Evolutionary conservation across 2,888 invertebrate genomes (phyloP), one percentile per base, ranked within the genome.

Genomic region (Clepsis dumicolana): DNA sequence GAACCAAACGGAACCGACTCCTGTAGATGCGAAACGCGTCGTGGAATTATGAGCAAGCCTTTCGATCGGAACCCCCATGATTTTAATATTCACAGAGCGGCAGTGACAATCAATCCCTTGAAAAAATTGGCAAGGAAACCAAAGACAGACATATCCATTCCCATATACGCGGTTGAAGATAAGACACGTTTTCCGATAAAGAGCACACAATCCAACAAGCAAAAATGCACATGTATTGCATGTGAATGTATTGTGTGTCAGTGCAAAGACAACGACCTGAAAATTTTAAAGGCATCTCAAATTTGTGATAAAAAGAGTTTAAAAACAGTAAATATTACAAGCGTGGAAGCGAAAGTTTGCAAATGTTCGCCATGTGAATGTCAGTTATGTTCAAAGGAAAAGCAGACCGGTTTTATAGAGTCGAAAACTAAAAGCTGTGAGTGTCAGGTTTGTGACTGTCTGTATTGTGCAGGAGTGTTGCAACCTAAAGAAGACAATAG

Each of bases 191-290:
- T 38, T 25, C 25, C 38, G 16, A 7, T 25, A 4, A 25, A 41
- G 24, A 41, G 8, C 12, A 1, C 10, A 16, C 5, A 41, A 16
- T 24, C 25, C 12, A 29, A 18, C 65, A 12, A 70, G 73, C 29
- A 59, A 64, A 38, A 64, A 70, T 27, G 38, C 56, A 67, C 57
- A 41, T 87, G 84, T 27, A 71, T 72, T 16, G 66, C 72, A n/a
- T 88, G 87, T 59, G 80, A 85, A 71, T 87, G 84, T 71, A 52
- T 83, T 18, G 63, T 70, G 24, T 87, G 84, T 70, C 71, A 74
- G 62, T 73, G 72, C 24, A 77, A 78, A 71, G 72, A 78, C 53
- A 70, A 74, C 41, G 50, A 57, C 32, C 61, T 64, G 5, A 72
- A 65, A 32, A 24, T 61, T 38, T 70, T 71, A 16, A 74, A 79